Base-by-base conservation (phyloP, 1,140 invertebrate genomes). In the Meteorus sp. region DNA sequence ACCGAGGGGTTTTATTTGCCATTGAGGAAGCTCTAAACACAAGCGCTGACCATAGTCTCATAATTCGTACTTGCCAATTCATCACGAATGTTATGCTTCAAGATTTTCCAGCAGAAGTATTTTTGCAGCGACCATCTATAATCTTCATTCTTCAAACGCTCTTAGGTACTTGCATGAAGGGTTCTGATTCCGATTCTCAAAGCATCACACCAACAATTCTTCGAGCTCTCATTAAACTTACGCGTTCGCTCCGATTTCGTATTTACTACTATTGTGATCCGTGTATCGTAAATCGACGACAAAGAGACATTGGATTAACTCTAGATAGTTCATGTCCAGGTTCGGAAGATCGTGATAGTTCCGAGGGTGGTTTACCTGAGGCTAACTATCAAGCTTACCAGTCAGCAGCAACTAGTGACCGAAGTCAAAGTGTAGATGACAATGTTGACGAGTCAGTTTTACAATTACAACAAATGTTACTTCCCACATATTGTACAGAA, bases 51-150 rank as follows among this genome's bases (percentile, higher is more conserved):
- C 77, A 43, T 70, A 81, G 62, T 82, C 77, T 58, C 67, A 79
- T 65, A 66, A 75, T 76, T 64, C 80, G 72, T 68, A 83, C 66
- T 1, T 86, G 84, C 70, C 81, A 86, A 53, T 88, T 88, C 67
- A 85, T 89, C 54, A 74, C 74, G 25, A 83, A 88, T 73, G 84
- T 88, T 8, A 82, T 88, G 67, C 69, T 88, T 29, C 79, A 84
- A 67, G 87, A 89, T 71, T 88, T 89, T 75, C 85, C 86, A 39
- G 81, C 85, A 13, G 86, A 89, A 75, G 83, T 88, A 65, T 88
- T 89, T 73, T 75, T 89, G 20, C 87, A 88, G 63, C 80, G 85
- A 64, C 85, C 86, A 19, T 64, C 76, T 41, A 86, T 87, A 57
- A 64, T 88, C 1, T 27, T 25, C 6, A 67, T 76, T 50, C 56